Base-by-base conservation (phyloP, 2,797 vertebrate species). In the Rhinatrema bivittatum region DNA sequence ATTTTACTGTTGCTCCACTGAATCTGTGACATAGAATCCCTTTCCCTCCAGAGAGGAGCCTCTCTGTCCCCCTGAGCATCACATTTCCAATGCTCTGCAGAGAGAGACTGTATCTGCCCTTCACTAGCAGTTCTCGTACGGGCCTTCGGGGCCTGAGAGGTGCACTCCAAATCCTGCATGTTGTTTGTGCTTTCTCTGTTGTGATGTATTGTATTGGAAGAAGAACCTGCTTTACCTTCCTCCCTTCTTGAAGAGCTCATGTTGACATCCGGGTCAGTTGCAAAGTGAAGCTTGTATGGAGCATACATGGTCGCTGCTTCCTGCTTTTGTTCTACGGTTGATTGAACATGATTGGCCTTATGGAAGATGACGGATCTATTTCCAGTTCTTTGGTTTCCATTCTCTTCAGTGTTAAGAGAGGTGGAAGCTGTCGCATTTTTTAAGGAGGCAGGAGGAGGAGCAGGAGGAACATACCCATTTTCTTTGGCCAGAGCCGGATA, bases 401-500 rank as follows among this genome's bases (percentile, higher is more conserved):
- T 91, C 68, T 88, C 86, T 22, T 76, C 52, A 0, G 69, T 46
- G 27, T 40, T 30, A 38, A 32, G 31, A 14, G 45, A n/a, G 22
- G 44, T 1, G 12, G 39, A 3, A 10, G 23, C 53, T 34, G 30
- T 0, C 0, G 33, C 29, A 30, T 47, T 65, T 48, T 56, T 55
- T 0, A 43, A 34, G 1, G 62, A 36, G 12, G 7, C 19, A 1
- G 46, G 53, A 16, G 40, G 38, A n/a, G n/a, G n/a, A n/a, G n/a
- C n/a, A 13, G 69, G 26, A 3, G 78, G 15, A 5, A 46, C n/a
- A 7, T 79, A 76, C 2, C 72, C 65, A 6, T 70, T 83, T 65
- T 97, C 91, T 80, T 87, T 91, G 66, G 84, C 78, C 50, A 90
- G 72, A 2, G 84, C 82, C 5, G 87, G 87, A 47, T 89, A 88